phyloP scores from a whole-genome alignment of 2,888 invertebrate species.

The Andrena bucephala region DNA sequence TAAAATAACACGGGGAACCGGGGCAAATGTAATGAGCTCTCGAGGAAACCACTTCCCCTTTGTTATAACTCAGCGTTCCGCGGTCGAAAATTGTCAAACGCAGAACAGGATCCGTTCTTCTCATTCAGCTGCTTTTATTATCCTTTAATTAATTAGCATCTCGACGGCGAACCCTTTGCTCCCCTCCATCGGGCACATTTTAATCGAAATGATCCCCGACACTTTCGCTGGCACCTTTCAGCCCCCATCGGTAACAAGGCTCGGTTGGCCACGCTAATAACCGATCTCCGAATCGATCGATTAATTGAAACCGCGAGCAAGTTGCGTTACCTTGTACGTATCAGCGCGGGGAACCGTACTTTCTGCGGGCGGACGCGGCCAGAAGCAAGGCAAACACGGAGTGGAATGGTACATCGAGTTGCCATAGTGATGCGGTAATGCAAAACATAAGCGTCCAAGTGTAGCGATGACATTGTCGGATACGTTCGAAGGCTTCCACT shows the following conservation, averaged over 20 bases:
- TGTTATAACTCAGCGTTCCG: constrained; percentile 12
- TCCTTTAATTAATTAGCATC: constrained; percentile 35
- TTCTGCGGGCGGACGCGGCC: constrained; percentile 8
- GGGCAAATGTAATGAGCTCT: constrained; percentile 23
- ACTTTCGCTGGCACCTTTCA: background rate
- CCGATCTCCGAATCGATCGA: constrained; percentile 49
- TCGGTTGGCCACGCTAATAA: too few species aligned
- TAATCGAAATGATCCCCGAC: background rate
- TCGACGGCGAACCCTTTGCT: background rate
- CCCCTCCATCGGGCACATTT: background rate
- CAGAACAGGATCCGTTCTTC: background rate
- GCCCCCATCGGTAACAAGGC: too few species aligned
- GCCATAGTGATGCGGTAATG: constrained; percentile 73
- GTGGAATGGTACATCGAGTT: constrained; percentile 63
- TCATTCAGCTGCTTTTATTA: constrained; percentile 11
- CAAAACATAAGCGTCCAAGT: constrained; percentile 65
- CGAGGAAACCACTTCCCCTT: constrained; percentile 3
- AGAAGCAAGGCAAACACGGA: constrained; percentile 24
- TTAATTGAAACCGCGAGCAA: constrained; percentile 4
- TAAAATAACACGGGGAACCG: background rate
- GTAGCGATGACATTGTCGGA: constrained; percentile 72
- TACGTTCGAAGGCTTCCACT: constrained; percentile 53
- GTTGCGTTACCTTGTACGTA: constrained; percentile 12
- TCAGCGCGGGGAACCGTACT: constrained; percentile 12
- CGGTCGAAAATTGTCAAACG: constrained; percentile 18